A percentile compares a stretch with the other conserved stretches of the same genome.
These are phyloP conservation scores for Hypomecis punctinalis DNA, from an alignment of 2,888 invertebrate genomes.

Conservation along the genomic window DNA sequence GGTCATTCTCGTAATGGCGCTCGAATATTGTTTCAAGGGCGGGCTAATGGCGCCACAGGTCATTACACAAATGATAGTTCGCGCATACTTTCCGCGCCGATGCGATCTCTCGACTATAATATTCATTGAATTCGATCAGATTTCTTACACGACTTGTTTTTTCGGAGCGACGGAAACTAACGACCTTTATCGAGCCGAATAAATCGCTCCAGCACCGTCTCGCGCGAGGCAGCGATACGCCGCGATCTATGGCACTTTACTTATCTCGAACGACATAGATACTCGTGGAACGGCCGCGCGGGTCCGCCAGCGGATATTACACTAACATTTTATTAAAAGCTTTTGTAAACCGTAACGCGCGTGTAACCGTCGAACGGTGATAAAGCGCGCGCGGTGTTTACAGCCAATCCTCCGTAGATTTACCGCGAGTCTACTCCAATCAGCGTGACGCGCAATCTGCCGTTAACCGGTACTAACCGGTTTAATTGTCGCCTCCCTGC, in stretches of 20 bases:
- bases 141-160: conserved; percentile 17
- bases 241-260: conserved; percentile 7
- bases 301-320: neutral
- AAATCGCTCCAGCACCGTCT: conserved; percentile 17
- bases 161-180: conserved; percentile 15
- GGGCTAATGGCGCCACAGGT: conserved; percentile 26
- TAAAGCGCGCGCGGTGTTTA: conserved; percentile 22
- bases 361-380: conserved; percentile 4
- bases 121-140: conserved; percentile 22
- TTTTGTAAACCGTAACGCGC: neutral
- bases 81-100: conserved; percentile 11
- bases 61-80: conserved; percentile 34
- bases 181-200: conserved; percentile 19
- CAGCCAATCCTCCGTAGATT: conserved; percentile 22
- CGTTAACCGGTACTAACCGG: conserved; percentile 44
- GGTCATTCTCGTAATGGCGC: conserved; percentile 40
- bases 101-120: conserved; percentile 24
- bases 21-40: conserved; percentile 31
- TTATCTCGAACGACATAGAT: conserved; percentile 11
- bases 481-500: conserved; percentile 36
- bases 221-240: conserved; percentile 14
- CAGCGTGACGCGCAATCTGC: conserved; percentile 41
- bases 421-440: conserved; percentile 30
- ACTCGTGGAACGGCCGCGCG: neutral
- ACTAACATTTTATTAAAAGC: conserved; percentile 8